A percentile compares a stretch with the other conserved stretches of the same genome.
Evolutionary conservation across 2,113 vertebrate genomes (phyloP).

Genomic region (Numenius arquata): DNA sequence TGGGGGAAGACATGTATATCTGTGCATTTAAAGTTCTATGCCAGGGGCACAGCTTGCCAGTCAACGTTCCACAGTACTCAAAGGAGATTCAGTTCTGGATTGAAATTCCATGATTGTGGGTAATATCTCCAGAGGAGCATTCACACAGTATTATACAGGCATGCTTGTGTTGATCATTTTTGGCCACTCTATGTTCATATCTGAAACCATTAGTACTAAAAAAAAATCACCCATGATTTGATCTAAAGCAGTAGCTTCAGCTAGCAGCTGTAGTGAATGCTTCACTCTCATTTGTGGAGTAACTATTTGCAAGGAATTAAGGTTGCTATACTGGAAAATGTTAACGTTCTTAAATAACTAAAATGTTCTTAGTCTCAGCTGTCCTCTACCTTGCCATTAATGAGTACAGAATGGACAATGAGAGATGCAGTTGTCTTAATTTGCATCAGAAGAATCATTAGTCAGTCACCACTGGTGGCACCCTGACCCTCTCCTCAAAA

Average conservation of each 20-base stretch:
- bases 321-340: background rate
- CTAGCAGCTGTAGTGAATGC: background rate
- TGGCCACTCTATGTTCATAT: background rate
- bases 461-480: background rate
- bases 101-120: background rate
- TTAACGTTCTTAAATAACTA: too few species aligned
- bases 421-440: background rate
- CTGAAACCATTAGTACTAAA: background rate
- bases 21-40: background rate
- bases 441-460: background rate
- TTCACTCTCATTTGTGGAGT: background rate
- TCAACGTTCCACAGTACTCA: background rate
- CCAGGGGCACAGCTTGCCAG: background rate
- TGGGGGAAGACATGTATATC: background rate
- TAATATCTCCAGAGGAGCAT: background rate
- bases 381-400: background rate
- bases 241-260: background rate
- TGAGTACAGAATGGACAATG: background rate
- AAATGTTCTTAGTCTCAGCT: background rate
- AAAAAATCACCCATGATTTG: background rate
- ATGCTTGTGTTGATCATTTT: background rate
- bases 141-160: background rate
- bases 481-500: background rate
- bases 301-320: background rate
- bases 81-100: background rate